A percentile compares a stretch with the other conserved stretches of the same genome.
These are phyloP conservation scores for Leucosticte australis DNA, from an alignment of 2,113 vertebrate species.

Conservation along the genomic window DNA sequence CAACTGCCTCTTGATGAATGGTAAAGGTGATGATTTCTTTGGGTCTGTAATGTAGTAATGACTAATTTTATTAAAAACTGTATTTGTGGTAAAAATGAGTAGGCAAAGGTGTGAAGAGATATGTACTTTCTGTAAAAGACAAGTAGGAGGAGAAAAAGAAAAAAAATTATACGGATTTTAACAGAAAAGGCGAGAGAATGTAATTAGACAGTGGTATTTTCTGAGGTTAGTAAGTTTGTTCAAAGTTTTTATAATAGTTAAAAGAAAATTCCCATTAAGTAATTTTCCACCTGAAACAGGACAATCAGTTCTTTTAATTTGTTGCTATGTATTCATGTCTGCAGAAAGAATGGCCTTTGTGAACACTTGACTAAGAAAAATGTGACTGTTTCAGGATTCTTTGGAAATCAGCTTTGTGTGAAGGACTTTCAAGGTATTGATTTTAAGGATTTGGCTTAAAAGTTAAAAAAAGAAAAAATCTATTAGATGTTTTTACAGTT, in stretches of 20 bases:
- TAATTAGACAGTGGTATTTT: background rate
- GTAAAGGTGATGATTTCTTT: background rate
- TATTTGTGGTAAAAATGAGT: background rate
- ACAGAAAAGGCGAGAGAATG: background rate
- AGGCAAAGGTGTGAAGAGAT: constrained; percentile 22
- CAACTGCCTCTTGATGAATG: background rate
- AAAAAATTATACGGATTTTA: background rate
- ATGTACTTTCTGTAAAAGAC: constrained; percentile 4
- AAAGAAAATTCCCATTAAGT: background rate
- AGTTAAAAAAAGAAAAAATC: background rate
- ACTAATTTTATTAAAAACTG: background rate
- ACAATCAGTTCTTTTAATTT: background rate
- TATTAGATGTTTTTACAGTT: background rate
- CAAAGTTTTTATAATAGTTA: background rate
- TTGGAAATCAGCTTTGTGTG: background rate
- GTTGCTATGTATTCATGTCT: background rate
- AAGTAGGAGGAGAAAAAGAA: background rate
- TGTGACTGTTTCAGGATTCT: background rate
- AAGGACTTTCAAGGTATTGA: background rate
- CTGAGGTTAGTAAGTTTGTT: background rate
- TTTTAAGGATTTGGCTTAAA: background rate
- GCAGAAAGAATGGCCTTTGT: background rate
- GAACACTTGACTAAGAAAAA: background rate
- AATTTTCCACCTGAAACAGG: background rate
- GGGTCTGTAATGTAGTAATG: background rate